Base-by-base conservation (phyloP, 2,888 invertebrate species). In the Myopa testacea region DNA sequence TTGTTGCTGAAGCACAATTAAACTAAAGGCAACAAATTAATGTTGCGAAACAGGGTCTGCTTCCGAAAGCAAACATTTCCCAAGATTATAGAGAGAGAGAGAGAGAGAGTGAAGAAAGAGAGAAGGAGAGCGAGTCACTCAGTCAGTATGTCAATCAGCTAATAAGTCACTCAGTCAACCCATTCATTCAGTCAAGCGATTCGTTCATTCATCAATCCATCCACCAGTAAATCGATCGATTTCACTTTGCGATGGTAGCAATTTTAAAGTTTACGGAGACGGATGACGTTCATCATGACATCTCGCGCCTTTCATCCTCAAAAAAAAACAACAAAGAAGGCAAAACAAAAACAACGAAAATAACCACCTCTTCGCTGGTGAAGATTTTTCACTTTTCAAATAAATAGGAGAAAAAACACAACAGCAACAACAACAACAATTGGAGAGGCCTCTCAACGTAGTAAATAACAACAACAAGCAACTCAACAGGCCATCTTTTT, bases 351-450 rank as follows among this genome's bases (percentile, higher is more conserved):
- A 45, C 4, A 50, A 7, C 5, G 45, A 50, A 50, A 26, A 7
- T n/a, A 26, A 14, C 26, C 26, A 26, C 26, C 19, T 62, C 34
- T n/a, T 6, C 37, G 55, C 16, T 26, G 8, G 52, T 58, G 16
- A 55, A 75, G n/a, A 75, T 75, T 68, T 75, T 75, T 62, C 73
- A 73, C 73, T 73, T 72, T 73, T 73, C 50, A 62, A 62, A 60
- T 45, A 19, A 12, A 19, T 10, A n/a, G 10, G 4, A 19, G 62
- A n/a, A 19, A n/a, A 34, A 45, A 45, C 6, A 10, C 10, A 45
- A 10, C 45, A 45, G 10, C 10, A 10, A 10, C 45, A 10, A 45
- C 45, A 45, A 45, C 26, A 26, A 26, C 26, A 26, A 26, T 26
- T 26, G 26, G 26, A 26, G 1, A 26, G 26, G 26, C 26, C 26